Conservation (phyloP, 1,140 invertebrate species). For the Dreissena rostriformis region DNA sequence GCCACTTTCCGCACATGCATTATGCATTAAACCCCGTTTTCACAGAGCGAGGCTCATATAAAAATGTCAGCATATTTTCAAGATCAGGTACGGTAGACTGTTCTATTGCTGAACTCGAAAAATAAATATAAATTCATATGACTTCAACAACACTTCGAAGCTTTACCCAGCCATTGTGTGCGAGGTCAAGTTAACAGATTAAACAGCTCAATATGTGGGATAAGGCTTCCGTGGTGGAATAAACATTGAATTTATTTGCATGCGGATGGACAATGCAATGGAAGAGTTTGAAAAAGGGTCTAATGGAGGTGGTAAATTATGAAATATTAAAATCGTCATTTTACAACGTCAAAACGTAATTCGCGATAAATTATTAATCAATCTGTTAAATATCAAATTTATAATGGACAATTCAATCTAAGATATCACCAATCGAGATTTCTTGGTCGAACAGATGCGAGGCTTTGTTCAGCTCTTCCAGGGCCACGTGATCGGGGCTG, state of each 20-base stretch:
- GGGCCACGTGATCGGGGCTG: slow-evolving; percentile 1
- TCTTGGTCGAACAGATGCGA: slow-evolving; percentile 31
- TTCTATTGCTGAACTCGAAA: too few species aligned
- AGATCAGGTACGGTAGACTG: too few species aligned
- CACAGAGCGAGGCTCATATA: too few species aligned
- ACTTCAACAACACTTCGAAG: too few species aligned
- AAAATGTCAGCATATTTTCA: too few species aligned
- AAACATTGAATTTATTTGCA: neutral
- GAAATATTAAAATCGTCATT: neutral
- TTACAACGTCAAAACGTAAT: neutral
- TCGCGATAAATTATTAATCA: neutral
- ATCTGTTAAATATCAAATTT: neutral
- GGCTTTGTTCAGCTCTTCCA: slow-evolving; percentile 30
- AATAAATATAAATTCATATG: too few species aligned
- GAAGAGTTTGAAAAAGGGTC: neutral
- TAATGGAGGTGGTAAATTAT: neutral
- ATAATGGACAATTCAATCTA: neutral
- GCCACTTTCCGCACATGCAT: too few species aligned
- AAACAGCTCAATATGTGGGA: too few species aligned
- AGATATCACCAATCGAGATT: slow-evolving; percentile 36
- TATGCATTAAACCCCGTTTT: too few species aligned
- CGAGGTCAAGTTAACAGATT: too few species aligned
- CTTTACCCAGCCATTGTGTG: too few species aligned
- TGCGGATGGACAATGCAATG: neutral
- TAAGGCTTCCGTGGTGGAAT: too few species aligned